A percentile compares a stretch with the other conserved stretches of the same genome.
Evolutionary conservation across 2,888 invertebrate genomes (phyloP).

Genomic region (Poecilus cupreus): DNA sequence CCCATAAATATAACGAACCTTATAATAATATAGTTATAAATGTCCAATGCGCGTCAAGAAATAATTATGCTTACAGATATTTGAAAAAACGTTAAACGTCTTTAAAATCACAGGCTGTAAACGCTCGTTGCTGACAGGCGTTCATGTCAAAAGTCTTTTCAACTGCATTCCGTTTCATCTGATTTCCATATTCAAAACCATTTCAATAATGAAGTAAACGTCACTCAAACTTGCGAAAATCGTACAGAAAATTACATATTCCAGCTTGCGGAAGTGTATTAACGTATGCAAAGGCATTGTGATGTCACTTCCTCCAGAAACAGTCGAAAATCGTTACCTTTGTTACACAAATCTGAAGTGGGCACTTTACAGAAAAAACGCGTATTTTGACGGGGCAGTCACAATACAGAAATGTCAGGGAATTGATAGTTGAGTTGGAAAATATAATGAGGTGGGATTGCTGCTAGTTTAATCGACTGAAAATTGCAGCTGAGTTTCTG

Average conservation of each 20-base stretch:
- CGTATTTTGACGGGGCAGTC: constrained; percentile 68
- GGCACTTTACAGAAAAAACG: constrained; percentile 33
- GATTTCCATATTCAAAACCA: constrained; percentile 35
- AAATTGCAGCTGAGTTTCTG: constrained; percentile 19
- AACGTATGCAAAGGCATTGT: constrained; percentile 17
- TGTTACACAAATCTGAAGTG: constrained; percentile 27
- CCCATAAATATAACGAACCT: too few species aligned
- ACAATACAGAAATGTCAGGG: constrained; percentile 66
- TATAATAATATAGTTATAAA: background rate
- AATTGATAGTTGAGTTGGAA: constrained; percentile 40
- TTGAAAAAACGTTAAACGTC: constrained; percentile 19
- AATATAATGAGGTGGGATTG: constrained; percentile 40
- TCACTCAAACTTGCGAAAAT: constrained; percentile 24
- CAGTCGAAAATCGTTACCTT: constrained; percentile 1
- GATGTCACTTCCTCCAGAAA: constrained; percentile 3
- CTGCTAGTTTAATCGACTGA: constrained; percentile 37
- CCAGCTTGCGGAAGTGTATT: background rate
- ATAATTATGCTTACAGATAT: background rate
- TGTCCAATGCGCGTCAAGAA: background rate
- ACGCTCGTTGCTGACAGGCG: background rate
- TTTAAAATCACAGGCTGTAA: background rate
- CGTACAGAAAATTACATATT: constrained; percentile 27
- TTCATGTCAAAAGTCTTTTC: background rate
- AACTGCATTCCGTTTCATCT: background rate
- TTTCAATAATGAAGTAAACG: constrained; percentile 34